Conservation (phyloP, 2,113 vertebrate species). For the Mobula birostris region DNA sequence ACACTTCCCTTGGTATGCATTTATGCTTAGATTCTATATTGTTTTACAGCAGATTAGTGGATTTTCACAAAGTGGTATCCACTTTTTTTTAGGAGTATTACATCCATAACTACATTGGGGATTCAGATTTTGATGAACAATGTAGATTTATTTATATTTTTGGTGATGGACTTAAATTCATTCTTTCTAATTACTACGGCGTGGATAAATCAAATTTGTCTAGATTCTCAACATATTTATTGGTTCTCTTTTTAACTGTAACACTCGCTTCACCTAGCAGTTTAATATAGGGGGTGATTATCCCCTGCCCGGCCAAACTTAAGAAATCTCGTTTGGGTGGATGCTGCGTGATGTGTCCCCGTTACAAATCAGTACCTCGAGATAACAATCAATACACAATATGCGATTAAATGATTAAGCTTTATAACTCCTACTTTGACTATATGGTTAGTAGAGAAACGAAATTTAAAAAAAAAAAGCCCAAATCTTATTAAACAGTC, state of each 20-base stretch:
- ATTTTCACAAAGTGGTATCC: neutral
- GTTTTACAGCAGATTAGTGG: neutral
- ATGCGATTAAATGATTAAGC: too few species aligned
- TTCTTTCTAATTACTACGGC: neutral
- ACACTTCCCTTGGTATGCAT: neutral
- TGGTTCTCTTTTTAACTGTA: neutral
- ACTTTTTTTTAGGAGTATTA: neutral
- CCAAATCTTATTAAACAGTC: too few species aligned
- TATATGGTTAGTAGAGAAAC: too few species aligned
- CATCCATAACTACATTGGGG: neutral
- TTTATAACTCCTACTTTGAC: too few species aligned
- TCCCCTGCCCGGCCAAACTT: too few species aligned
- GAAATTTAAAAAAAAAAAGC: too few species aligned
- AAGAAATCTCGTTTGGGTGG: too few species aligned
- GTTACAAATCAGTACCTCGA: too few species aligned
- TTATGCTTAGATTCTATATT: neutral
- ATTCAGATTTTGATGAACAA: neutral
- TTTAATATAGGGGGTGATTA: too few species aligned
- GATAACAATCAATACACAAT: too few species aligned
- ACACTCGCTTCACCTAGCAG: too few species aligned
- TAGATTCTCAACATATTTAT: neutral
- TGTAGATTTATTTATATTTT: neutral
- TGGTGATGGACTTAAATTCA: neutral
- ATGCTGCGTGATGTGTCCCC: too few species aligned
- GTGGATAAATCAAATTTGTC: neutral